phyloP scores from a whole-genome alignment of 2,888 invertebrate species.

The Meta bourneti region DNA sequence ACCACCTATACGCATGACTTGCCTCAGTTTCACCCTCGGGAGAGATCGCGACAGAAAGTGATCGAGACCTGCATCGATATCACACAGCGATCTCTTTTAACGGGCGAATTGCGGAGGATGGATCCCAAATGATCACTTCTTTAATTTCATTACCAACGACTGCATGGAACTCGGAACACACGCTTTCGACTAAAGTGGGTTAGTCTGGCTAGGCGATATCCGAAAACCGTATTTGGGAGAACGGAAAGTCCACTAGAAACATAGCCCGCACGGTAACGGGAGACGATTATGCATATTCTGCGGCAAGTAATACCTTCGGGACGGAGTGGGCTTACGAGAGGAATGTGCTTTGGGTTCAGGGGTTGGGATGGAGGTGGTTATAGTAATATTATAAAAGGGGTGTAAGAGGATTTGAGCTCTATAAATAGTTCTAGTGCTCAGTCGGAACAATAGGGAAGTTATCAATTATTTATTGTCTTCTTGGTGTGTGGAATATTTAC shows the following conservation, averaged over 20 bases:
- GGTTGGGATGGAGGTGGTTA: background rate
- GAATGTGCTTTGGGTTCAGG: background rate
- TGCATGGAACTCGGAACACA: background rate
- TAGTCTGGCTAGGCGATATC: background rate
- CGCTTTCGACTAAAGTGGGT: background rate
- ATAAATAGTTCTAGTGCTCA: background rate
- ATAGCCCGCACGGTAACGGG: background rate
- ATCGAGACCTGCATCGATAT: background rate
- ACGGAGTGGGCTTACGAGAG: too few relatives aligned
- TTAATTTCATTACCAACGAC: constrained; percentile 23
- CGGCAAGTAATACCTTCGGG: background rate
- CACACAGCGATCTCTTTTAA: background rate
- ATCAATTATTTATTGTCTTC: constrained; percentile 17
- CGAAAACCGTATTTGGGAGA: constrained; percentile 29
- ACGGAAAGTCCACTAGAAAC: background rate
- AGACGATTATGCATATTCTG: constrained; percentile 19
- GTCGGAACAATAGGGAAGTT: background rate
- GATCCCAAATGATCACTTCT: constrained; percentile 26
- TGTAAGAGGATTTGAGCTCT: background rate
- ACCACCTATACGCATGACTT: background rate
- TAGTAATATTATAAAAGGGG: constrained; percentile 28
- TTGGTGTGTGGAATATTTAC: background rate
- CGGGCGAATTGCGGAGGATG: background rate
- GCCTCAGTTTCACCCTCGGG: background rate
- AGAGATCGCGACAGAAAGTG: background rate